phyloP scores from a whole-genome alignment of 2,888 invertebrate species.

The Xanthorhoe spadicearia region DNA sequence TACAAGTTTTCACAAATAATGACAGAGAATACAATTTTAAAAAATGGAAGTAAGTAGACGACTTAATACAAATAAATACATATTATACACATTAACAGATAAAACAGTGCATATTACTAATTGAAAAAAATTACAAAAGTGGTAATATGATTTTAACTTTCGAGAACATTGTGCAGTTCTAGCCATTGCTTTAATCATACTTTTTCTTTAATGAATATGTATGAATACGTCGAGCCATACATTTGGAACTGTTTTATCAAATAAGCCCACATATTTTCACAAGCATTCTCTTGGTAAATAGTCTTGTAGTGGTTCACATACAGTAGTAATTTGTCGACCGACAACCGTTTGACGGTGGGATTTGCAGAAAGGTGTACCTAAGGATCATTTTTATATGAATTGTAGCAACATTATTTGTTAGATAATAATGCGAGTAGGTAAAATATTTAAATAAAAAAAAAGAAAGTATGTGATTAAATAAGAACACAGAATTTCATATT shows the following conservation, averaged over 20 bases:
- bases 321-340: conserved; percentile 33
- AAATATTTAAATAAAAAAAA: no score
- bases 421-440: background rate
- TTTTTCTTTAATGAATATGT: conserved; percentile 44
- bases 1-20: no score
- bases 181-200: conserved; percentile 33
- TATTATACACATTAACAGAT: no score
- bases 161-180: conserved; percentile 34
- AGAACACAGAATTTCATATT: background rate
- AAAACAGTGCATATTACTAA: no score
- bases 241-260: conserved; percentile 40
- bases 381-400: background rate
- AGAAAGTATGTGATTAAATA: no score
- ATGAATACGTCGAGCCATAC: conserved; percentile 35
- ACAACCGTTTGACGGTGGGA: conserved; percentile 37
- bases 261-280: conserved; percentile 39
- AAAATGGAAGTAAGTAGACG: no score
- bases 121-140: no score
- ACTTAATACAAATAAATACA: no score
- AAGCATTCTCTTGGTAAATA: conserved; percentile 34
- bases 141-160: conserved; percentile 29
- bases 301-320: conserved; percentile 37
- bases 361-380: conserved; percentile 25
- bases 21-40: no score
- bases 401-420: background rate